phyloP scores from a whole-genome alignment of 2,113 vertebrate genomes.

The Uria lomvia region DNA sequence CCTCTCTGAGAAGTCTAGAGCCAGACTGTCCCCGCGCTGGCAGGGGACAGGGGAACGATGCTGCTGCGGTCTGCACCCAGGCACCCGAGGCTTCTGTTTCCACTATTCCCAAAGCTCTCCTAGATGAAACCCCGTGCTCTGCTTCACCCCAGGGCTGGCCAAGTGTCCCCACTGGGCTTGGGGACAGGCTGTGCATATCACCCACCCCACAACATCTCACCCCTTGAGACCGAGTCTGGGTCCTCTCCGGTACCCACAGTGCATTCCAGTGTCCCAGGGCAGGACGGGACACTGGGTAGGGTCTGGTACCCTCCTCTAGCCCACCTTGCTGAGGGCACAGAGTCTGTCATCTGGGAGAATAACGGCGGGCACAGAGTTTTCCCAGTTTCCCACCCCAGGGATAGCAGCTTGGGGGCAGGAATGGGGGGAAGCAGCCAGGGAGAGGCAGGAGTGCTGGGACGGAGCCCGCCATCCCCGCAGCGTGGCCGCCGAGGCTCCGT shows the following conservation, averaged over 20 bases:
- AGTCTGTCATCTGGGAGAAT: not conserved
- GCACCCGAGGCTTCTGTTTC: not conserved
- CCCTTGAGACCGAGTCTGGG: rapidly evolving
- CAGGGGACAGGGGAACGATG: not conserved
- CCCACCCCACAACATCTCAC: not conserved
- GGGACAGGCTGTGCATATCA: not conserved
- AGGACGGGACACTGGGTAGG: not conserved
- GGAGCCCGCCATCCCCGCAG: not conserved
- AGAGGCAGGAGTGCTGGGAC: not conserved
- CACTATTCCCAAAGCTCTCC: not conserved
- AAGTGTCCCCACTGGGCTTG: not conserved
- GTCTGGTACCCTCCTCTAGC: not conserved
- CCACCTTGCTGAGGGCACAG: not conserved
- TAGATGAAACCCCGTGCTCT: not conserved
- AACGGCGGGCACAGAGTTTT: not conserved
- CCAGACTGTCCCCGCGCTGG: rapidly evolving
- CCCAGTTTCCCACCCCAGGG: not conserved
- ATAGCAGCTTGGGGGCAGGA: not conserved
- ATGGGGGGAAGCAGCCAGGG: rapidly evolving
- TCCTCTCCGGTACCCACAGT: rapidly evolving
- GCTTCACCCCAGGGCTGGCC: not conserved
- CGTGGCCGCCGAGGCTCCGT: not conserved
- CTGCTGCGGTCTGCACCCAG: not conserved
- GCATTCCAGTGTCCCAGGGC: not conserved
- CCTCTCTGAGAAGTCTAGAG: not conserved